Percentiles rank a stretch among this genome's conserved stretches.
These are phyloP conservation scores for Conus canariensis DNA, from an alignment of 2,888 invertebrate species.

Conservation along the genomic window DNA sequence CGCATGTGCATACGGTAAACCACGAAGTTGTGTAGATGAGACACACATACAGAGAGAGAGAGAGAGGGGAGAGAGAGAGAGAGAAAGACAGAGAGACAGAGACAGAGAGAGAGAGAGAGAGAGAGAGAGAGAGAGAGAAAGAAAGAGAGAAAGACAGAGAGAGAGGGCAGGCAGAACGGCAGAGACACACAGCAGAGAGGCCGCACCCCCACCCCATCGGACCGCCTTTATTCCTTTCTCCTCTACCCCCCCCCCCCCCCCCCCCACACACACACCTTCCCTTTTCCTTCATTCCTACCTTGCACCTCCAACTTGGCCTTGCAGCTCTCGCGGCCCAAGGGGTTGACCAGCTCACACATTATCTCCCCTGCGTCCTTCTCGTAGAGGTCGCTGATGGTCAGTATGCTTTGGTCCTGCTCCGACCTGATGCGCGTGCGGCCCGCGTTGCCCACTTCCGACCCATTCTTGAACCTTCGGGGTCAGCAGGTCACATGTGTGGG, in stretches of 20 bases:
- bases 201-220: not conserved
- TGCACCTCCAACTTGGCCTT: slow-evolving; percentile 85
- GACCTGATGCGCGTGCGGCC: slow-evolving; percentile 82
- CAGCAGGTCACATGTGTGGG: no score
- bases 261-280: not conserved
- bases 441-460: slow-evolving; percentile 80
- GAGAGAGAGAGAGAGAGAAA: no score
- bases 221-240: no score
- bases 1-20: not conserved
- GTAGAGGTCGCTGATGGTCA: slow-evolving; percentile 92
- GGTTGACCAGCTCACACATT: slow-evolving; percentile 96
- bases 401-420: slow-evolving; percentile 87
- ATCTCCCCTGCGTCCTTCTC: slow-evolving; percentile 97
- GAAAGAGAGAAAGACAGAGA: no score
- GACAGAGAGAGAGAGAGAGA: no score
- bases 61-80: no score
- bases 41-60: no score
- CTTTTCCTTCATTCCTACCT: not conserved
- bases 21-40: no score
- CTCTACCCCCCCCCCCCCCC: not conserved
- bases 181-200: no score
- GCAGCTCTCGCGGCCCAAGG: slow-evolving; percentile 93
- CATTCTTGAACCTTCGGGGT: slow-evolving; percentile 75
- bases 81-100: no score
- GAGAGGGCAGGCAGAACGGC: no score